Evolutionary conservation across 2,113 vertebrate genomes (phyloP).

Genomic region (Bubo scandiacus): DNA sequence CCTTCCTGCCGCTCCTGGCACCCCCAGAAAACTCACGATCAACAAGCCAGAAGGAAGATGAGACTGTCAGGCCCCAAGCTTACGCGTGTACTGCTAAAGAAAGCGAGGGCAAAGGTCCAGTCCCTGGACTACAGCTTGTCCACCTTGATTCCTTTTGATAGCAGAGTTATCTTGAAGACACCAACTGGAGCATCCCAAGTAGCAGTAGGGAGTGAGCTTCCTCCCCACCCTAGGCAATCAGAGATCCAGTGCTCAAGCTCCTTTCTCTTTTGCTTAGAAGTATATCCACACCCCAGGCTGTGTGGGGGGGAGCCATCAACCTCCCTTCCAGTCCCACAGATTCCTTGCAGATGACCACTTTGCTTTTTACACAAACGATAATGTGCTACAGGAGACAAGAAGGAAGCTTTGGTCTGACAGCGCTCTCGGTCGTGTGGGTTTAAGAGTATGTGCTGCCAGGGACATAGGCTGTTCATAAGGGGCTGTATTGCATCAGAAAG

Average conservation of each 20-base stretch:
- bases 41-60: background rate
- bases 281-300: rapidly evolving
- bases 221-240: background rate
- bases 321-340: background rate
- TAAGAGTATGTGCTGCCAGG: background rate
- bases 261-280: background rate
- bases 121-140: background rate
- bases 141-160: background rate
- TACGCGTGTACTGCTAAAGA: background rate
- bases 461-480: background rate
- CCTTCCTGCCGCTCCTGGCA: background rate
- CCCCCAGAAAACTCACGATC: background rate
- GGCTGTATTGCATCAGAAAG: background rate
- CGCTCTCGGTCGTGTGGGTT: rapidly evolving
- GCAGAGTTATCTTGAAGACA: background rate
- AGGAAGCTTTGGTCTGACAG: background rate
- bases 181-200: background rate
- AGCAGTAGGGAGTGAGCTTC: background rate
- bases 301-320: background rate
- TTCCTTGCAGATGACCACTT: background rate
- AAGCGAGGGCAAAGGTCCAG: background rate
- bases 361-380: background rate
- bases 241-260: background rate
- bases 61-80: background rate
- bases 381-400: background rate